A percentile compares a stretch with the other conserved stretches of the same genome.
phyloP scores from a whole-genome alignment of 2,113 vertebrate species.

The Aramus guarauna region DNA sequence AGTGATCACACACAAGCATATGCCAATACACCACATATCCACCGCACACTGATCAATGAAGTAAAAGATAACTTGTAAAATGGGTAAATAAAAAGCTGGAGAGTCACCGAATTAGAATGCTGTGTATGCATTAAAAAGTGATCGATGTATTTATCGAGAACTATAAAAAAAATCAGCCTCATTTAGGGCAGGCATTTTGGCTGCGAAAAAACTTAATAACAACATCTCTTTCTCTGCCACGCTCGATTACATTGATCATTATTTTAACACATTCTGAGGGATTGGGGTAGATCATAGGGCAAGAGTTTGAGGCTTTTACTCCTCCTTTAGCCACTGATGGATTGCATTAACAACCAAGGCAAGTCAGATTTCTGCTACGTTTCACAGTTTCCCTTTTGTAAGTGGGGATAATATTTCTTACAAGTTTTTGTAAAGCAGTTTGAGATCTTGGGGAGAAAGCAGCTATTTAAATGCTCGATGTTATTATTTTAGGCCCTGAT shows the following conservation, averaged over 20 bases:
- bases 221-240: not conserved
- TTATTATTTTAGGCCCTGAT: slow-evolving; percentile 56
- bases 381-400: slow-evolving; percentile 39
- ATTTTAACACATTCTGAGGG: not conserved
- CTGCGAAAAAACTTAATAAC: not conserved
- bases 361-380: not conserved
- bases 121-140: not conserved
- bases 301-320: slow-evolving; percentile 1
- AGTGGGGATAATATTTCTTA: slow-evolving; percentile 49
- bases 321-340: not conserved
- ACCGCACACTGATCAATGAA: not conserved
- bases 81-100: not conserved
- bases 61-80: not conserved
- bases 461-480: slow-evolving; percentile 13
- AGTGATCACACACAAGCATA: not conserved
- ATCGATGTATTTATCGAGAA: not conserved
- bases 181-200: not conserved
- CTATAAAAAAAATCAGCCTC: not conserved
- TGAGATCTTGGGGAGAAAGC: slow-evolving; percentile 19
- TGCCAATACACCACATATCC: fast-evolving
- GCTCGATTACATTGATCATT: not conserved
- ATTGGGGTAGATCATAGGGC: not conserved
- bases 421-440: slow-evolving; percentile 16
- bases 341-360: not conserved
- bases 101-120: not conserved